Base-by-base conservation (phyloP, 2,888 invertebrate genomes). In the Antitype chi region DNA sequence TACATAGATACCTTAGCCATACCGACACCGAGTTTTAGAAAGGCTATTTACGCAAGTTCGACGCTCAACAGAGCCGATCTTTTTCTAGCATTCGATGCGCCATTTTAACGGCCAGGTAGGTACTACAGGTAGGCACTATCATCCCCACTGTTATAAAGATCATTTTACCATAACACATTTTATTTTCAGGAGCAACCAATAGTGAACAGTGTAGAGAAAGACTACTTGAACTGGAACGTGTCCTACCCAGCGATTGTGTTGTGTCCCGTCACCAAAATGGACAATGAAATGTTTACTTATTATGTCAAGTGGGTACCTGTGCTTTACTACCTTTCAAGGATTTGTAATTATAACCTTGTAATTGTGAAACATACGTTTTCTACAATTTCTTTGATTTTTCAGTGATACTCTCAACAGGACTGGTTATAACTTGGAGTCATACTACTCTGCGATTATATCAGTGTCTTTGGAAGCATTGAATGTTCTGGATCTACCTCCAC, bases 131-230 rank as follows among this genome's bases (percentile, higher is more conserved):
- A 4, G 4, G 23, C 17, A 52, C 20, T 55, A 73, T 47, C 38
- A 49, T 17, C 2, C 2, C 5, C 13, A 28, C 52, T 74, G 8
- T 28, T 25, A 15, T 52, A 59, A 52, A 52, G 23, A n/a, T 49
- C 8, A 76, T 63, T 38, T 66, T 55, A 55, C 6, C 7, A 9
- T 60, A 15, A 77, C 8, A 25, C 1, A 8, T n/a, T 28, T 78
- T 53, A 47, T 63, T 84, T 80, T 81, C 95, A 97, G 95, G 97
- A 97, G 87, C 97, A 97, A 73, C 98, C 98, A 17, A 97, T 97
- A 75, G 98, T 98, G 25, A 97, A 98, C 91, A 98, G 97, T 66
- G 98, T 98, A 92, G 98, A 98, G 92, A 97, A 97, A 88, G 97
- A 98, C 91, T 97, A 97, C 88, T 97, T 97, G 85, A 97, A 97